Evolutionary conservation across 2,797 vertebrate species (phyloP).

Genomic region (Etheostoma perlongum): DNA sequence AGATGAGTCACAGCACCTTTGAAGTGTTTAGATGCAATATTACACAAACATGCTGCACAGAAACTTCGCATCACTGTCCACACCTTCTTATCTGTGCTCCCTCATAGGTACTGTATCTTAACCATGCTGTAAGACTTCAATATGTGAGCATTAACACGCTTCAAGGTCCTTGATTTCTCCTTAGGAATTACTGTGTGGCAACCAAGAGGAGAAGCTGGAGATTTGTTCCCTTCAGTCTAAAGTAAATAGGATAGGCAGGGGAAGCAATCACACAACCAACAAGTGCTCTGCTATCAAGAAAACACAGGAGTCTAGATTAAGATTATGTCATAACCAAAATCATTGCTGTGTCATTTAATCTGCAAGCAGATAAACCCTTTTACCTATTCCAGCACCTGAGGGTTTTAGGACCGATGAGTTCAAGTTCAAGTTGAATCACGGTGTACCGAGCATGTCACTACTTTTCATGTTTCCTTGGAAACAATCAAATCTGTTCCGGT

Average conservation of each 20-base stretch:
- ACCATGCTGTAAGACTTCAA: slow-evolving; percentile 85
- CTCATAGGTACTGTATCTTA: slow-evolving; percentile 84
- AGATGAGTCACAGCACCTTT: slow-evolving; percentile 63
- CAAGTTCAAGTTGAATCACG: slow-evolving; percentile 62
- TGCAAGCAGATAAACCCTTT: slow-evolving; percentile 77
- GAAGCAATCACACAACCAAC: slow-evolving; percentile 85
- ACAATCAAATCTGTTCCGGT: slow-evolving; percentile 65
- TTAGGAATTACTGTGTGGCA: slow-evolving; percentile 83
- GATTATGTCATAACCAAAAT: slow-evolving; percentile 84
- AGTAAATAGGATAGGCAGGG: slow-evolving; percentile 84
- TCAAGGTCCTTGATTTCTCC: slow-evolving; percentile 86
- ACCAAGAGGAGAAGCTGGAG: slow-evolving; percentile 80
- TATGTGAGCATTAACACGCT: slow-evolving; percentile 88
- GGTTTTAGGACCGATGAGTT: slow-evolving; percentile 68
- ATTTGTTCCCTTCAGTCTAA: slow-evolving; percentile 86
- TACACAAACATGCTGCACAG: slow-evolving; percentile 74
- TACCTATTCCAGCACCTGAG: slow-evolving; percentile 66
- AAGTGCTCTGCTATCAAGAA: slow-evolving; percentile 83
- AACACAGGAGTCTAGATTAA: slow-evolving; percentile 86
- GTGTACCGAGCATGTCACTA: slow-evolving; percentile 54
- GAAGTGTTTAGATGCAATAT: slow-evolving; percentile 78
- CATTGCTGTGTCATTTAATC: slow-evolving; percentile 83
- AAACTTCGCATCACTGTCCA: slow-evolving; percentile 82
- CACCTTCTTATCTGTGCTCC: slow-evolving; percentile 82
- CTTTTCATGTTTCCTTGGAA: slow-evolving; percentile 55